Base-by-base conservation (phyloP, 2,113 vertebrate species). In the Oreocharis arfaki region DNA sequence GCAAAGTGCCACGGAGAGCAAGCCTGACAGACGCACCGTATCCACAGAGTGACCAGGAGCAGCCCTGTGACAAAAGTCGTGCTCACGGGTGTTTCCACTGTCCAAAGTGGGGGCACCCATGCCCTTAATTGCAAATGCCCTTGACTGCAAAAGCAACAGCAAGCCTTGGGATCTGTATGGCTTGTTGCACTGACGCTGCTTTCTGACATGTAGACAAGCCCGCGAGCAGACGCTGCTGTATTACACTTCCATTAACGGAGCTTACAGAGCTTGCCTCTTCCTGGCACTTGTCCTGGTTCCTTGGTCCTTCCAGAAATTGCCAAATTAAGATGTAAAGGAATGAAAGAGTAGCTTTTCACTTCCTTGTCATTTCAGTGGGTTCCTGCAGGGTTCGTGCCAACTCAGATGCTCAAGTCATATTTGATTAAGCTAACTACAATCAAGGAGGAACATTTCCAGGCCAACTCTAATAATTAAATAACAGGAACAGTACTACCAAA, bases 371-470 rank as follows among this genome's bases (percentile, higher is more conserved):
- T 92, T 75, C 52, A 93, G 44, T 87, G 84, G 78, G 57, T 95
- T 96, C 79, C 68, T 93, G 35, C 60, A 87, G 93, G 26, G 37
- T 60, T 96, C 89, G 63, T 91, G 87, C 82, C 94, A 79, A 79
- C 60, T 96, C 59, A 67, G 61, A 96, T 85, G 47, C 39, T 93
- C 19, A 60, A 93, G 56, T 96, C 56, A 52, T 75, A 89, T 96
- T 96, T 95, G 78, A 94, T 96, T 94, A 89, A 95, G 91, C 85
- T 93, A 77, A 90, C 46, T 89, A 42, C 76, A 94, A 89, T 96
- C 71, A 96, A 92, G 60, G 82, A 90, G 84, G 84, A 91, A 67
- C n/a, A 63, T 79, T 90, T 95, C 28, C 73, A 93, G 96, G 71
- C 63, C 93, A 96, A 68, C 16, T 77, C 53, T 92, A 69, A 67